Evolutionary conservation across 2,113 vertebrate genomes (phyloP).

Genomic region (Otis tarda): DNA sequence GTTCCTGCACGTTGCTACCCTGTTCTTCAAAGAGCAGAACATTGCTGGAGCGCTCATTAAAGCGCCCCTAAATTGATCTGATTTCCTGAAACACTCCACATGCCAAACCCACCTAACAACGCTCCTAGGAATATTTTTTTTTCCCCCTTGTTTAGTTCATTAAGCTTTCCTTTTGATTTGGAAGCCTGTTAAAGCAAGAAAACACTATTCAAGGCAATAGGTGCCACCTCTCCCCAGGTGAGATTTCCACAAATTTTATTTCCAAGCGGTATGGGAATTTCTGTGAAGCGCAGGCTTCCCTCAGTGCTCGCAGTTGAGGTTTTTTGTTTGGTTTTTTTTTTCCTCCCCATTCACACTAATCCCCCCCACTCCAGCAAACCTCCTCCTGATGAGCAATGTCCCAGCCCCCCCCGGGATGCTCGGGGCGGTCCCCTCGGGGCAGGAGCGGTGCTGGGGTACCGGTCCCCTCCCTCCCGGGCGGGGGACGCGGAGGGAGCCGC

Average conservation of each 20-base stretch:
- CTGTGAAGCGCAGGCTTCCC: not conserved
- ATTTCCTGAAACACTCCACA: not conserved
- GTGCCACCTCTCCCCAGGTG: not conserved
- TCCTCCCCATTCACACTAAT: not conserved
- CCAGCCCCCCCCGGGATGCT: not conserved
- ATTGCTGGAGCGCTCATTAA: not conserved
- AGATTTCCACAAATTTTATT: not conserved
- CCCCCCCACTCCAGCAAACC: not conserved
- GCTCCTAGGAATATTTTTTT: not conserved
- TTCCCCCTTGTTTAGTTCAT: not conserved
- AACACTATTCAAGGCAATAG: not conserved
- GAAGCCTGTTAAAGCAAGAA: not conserved
- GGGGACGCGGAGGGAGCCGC: conserved; percentile 85
- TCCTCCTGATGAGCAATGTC: not conserved
- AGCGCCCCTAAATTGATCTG: not conserved
- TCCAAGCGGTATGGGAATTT: not conserved
- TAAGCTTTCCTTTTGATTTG: not conserved
- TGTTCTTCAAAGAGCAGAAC: not conserved
- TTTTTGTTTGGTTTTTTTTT: not conserved
- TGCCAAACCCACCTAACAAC: not conserved
- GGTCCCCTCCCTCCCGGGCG: conserved; percentile 32
- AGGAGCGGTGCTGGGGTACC: not conserved
- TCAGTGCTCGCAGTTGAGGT: not conserved
- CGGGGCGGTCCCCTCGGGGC: not conserved
- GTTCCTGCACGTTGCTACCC: not conserved